Conservation (phyloP, 1,140 invertebrate genomes). For the Drosophila nigromelanica region DNA sequence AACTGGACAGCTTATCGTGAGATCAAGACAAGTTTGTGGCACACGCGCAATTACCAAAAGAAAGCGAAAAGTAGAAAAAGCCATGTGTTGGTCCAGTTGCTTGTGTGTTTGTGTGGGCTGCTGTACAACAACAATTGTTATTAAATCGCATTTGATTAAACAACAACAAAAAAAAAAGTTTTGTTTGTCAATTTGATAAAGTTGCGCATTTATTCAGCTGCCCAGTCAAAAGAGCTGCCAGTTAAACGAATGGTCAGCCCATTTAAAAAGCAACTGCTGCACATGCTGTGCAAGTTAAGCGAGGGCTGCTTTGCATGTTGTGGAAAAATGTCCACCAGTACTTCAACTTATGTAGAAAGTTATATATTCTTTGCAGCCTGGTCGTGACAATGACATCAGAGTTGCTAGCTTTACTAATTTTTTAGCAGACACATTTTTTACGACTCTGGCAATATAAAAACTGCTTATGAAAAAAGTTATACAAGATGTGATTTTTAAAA, state of each 20-base stretch:
- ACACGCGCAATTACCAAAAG: conserved; percentile 52
- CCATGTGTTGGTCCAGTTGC: background rate
- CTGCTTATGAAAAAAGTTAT: no score
- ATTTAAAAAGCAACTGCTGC: conserved; percentile 14
- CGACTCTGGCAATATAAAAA: no score
- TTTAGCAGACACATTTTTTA: no score
- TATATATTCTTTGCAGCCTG: no score
- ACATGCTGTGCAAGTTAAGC: background rate
- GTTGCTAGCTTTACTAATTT: no score
- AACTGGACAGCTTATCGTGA: conserved; percentile 40
- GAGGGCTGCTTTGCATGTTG: background rate
- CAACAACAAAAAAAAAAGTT: conserved; percentile 7
- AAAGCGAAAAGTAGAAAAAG: conserved; percentile 40
- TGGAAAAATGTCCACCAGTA: no score
- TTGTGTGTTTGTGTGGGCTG: background rate
- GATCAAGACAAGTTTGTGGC: conserved; percentile 5
- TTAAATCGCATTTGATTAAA: conserved; percentile 9
- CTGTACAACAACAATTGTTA: background rate
- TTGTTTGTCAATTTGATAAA: conserved; percentile 6
- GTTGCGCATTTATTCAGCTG: conserved; percentile 3
- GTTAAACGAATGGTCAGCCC: conserved; percentile 46
- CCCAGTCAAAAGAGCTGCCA: background rate
- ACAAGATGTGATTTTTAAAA: no score
- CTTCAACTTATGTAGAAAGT: no score
- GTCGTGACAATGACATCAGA: no score